Conservation (phyloP, 2,113 vertebrate species). For the Anoura caudifer region DNA sequence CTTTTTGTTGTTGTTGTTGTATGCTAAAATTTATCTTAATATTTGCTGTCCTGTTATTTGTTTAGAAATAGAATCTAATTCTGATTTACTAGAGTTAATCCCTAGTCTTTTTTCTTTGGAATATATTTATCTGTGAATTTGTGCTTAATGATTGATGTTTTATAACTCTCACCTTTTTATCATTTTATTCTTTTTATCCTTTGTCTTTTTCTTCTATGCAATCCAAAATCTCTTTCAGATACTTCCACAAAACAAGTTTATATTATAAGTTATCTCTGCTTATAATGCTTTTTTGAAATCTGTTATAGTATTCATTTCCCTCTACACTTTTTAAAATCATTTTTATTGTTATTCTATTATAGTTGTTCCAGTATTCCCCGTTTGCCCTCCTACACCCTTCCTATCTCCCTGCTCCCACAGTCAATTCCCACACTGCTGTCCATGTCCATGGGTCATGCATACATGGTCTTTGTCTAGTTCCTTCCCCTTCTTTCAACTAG, state of each 20-base stretch:
- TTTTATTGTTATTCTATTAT: too few species aligned
- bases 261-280: not conserved
- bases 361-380: too few species aligned
- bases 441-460: too few species aligned
- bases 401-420: too few species aligned
- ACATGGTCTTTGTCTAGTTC: too few species aligned
- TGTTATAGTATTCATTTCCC: not conserved
- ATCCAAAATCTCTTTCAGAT: not conserved
- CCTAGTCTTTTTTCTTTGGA: not conserved
- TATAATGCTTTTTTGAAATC: not conserved
- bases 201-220: not conserved
- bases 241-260: not conserved
- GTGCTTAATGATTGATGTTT: not conserved
- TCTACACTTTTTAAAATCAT: not conserved
- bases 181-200: not conserved
- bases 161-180: not conserved
- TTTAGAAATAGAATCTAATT: not conserved
- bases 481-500: too few species aligned
- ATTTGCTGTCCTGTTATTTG: not conserved
- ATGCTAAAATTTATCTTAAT: not conserved
- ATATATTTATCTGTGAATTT: not conserved
- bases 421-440: too few species aligned
- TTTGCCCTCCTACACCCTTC: too few species aligned
- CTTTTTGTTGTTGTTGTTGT: not conserved
- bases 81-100: not conserved